Base-by-base conservation (phyloP, 2,888 invertebrate genomes). In the Athrips mouffetella region DNA sequence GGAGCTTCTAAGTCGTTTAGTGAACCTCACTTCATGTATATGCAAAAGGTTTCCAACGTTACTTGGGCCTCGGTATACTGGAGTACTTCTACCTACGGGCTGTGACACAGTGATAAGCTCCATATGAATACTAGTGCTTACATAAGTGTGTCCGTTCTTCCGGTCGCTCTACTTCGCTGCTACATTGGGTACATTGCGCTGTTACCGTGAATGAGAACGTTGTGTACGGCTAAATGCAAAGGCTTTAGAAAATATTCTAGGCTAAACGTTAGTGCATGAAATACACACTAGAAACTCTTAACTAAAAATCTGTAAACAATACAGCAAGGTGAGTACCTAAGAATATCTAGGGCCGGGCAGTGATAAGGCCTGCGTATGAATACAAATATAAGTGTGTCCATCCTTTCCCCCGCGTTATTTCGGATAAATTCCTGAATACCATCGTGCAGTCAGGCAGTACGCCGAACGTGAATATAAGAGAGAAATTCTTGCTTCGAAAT, bases 11-110 rank as follows among this genome's bases (percentile, higher is more conserved):
- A 40, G 29, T 47, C 21, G 31, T 40, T 33, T 33, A 33, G 33
- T 37, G 18, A 10, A 51, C 27, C 48, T 31, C 40, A 30, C 25
- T 45, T 46, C 51, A 51, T 51, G 48, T 51, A 42, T 51, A 51
- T 51, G 51, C 51, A 51, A 51, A 51, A 48, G 45, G 44, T 39
- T 46, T 46, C 35, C 27, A 33, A 23, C 33, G 45, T 8, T 13
- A 11, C 30, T 15, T 20, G 47, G 47, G 35, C 35, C 23, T 13
- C 13, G 31, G n/a, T n/a, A 31, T 31, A 31, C 31, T 31, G 15
- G 31, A 31, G 15, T 31, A 31, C n/a, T 31, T 15, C 31, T 15
- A 31, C 13, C 15, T 15, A 15, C 31, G 6, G 6, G 27, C 44
- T 39, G 42, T 46, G 42, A 41, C 31, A 23, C 15, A 37, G 25